Conservation (phyloP, 1,140 invertebrate genomes). For the Camponotus floridanus region DNA sequence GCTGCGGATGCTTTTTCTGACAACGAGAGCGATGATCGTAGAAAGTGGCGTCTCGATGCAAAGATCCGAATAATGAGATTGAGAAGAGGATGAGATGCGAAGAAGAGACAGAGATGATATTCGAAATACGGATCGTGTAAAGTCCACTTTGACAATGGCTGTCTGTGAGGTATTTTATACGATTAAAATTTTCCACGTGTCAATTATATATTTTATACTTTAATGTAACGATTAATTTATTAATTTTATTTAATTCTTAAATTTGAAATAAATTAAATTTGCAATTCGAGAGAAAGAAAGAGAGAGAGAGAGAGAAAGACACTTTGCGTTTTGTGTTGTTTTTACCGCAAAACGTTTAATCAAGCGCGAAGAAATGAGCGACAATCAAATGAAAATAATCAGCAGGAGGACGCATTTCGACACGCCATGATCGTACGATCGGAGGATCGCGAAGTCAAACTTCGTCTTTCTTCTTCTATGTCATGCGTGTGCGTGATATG, state of each 20-base stretch:
- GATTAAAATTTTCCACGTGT: background rate
- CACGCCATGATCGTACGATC: conserved; percentile 48
- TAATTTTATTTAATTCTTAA: background rate
- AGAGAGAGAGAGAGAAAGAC: no score
- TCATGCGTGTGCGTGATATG: conserved; percentile 58
- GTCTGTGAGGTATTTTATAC: background rate
- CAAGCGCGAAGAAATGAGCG: no score
- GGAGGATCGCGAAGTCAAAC: conserved; percentile 23
- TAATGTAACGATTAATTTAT: background rate
- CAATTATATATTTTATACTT: background rate
- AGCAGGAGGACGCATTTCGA: conserved; percentile 36
- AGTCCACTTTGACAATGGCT: background rate
- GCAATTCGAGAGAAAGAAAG: background rate
- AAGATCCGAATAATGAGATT: conserved; percentile 31
- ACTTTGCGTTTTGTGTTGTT: background rate
- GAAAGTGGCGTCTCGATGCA: conserved; percentile 60
- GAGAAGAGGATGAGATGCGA: background rate
- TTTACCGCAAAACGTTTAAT: no score
- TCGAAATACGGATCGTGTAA: conserved; percentile 6
- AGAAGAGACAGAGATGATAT: conserved; percentile 8
- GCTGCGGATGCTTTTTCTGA: conserved; percentile 57
- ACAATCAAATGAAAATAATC: background rate
- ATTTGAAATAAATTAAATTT: no score
- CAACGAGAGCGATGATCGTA: conserved; percentile 54
- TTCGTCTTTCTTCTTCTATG: conserved; percentile 55